Percentiles rank a stretch among this genome's conserved stretches.
Conservation (phyloP, 2,888 invertebrate species). For the Pristionchus japonicus region DNA sequence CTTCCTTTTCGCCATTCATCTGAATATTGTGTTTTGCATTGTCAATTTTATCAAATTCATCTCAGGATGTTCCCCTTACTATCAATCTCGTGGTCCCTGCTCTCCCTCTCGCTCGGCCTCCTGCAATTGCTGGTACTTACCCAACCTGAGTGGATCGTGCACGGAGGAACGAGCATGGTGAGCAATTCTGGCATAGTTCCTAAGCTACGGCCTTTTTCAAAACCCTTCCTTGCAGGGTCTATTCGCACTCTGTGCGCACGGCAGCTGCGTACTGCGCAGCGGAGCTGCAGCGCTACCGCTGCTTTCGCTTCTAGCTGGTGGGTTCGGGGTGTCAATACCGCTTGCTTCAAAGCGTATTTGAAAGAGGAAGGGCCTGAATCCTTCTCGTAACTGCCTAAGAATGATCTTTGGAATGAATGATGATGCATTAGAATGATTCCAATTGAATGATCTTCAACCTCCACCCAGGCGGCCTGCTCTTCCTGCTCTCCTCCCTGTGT, state of each 20-base stretch:
- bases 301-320: slow-evolving; percentile 9
- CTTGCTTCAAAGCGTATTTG: too few relatives aligned
- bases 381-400: too few relatives aligned
- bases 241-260: slow-evolving; percentile 42
- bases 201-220: too few relatives aligned
- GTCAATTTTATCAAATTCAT: too few relatives aligned
- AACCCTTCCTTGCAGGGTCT: slow-evolving; percentile 45
- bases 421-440: too few relatives aligned
- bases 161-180: slow-evolving; percentile 48
- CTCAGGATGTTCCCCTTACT: slow-evolving; percentile 36
- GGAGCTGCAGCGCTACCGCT: background rate
- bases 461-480: background rate
- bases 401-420: too few relatives aligned
- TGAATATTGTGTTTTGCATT: too few relatives aligned
- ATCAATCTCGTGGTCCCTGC: slow-evolving; percentile 52
- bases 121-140: slow-evolving; percentile 54
- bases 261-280: slow-evolving; percentile 24
- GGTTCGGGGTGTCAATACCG: too few relatives aligned
- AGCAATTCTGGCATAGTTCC: too few relatives aligned
- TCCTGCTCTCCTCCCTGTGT: slow-evolving; percentile 5
- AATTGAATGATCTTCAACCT: background rate
- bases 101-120: slow-evolving; percentile 49
- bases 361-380: too few relatives aligned
- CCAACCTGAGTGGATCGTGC: slow-evolving; percentile 59
- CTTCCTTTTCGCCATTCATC: too few relatives aligned